Conservation (phyloP, 2,113 vertebrate species). For the Neodontobutis hainanensis region DNA sequence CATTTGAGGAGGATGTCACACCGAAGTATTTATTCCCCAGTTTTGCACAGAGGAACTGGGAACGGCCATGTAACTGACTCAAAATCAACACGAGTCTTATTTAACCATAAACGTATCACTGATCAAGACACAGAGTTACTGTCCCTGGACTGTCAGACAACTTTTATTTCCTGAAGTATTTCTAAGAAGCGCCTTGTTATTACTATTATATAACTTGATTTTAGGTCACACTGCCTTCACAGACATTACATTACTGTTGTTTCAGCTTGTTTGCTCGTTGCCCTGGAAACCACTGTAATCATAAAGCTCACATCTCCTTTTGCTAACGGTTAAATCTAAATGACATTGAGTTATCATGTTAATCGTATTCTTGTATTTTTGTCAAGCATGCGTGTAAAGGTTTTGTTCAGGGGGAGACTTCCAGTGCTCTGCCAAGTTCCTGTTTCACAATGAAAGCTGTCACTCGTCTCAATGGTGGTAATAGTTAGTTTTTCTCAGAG, state of each 20-base stretch:
- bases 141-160: background rate
- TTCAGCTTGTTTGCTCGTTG: slow-evolving; percentile 2
- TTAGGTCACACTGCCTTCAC: background rate
- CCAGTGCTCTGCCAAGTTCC: slow-evolving; percentile 12
- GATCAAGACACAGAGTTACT: no score
- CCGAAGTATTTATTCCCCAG: no score
- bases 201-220: slow-evolving; percentile 1
- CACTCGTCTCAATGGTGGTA: no score
- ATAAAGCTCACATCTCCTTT: background rate
- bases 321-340: background rate
- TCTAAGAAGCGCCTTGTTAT: background rate
- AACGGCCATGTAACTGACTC: no score
- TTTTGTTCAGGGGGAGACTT: slow-evolving; percentile 1
- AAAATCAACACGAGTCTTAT: no score
- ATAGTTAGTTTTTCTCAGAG: slow-evolving; percentile 29
- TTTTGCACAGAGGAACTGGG: no score
- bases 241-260: slow-evolving; percentile 8
- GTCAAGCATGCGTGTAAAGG: slow-evolving; percentile 21
- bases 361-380: background rate
- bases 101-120: no score
- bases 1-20: no score
- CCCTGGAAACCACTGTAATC: background rate
- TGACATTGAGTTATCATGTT: background rate
- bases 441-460: slow-evolving; percentile 47
- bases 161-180: background rate